Percentiles rank a stretch among this genome's conserved stretches.
These are phyloP conservation scores for Gopherus flavomarginatus DNA, from an alignment of 2,113 vertebrate genomes.

Conservation along the genomic window DNA sequence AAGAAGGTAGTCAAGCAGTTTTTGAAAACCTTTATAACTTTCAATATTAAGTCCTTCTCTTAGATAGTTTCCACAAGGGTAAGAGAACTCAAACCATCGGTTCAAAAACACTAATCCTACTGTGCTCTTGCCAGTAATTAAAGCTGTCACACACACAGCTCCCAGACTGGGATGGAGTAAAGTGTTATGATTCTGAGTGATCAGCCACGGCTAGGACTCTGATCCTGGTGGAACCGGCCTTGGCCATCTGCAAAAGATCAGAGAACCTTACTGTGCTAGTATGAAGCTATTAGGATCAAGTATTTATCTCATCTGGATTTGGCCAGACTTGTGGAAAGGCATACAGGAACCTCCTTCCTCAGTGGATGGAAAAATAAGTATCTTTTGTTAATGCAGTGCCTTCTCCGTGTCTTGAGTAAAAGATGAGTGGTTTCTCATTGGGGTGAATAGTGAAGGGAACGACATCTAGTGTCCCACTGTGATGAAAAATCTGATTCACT, in stretches of 20 bases:
- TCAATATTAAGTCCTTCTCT: background rate
- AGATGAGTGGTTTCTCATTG: background rate
- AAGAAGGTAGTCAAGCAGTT: background rate
- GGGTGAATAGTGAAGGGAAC: background rate
- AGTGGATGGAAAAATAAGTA: background rate
- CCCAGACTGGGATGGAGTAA: background rate
- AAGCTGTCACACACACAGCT: background rate
- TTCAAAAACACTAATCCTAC: background rate
- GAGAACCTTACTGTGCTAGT: background rate
- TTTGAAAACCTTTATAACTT: background rate
- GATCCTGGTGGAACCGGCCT: background rate
- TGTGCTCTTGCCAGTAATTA: background rate
- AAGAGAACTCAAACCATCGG: background rate
- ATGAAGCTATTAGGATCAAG: background rate
- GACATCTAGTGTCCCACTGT: background rate
- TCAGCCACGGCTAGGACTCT: background rate
- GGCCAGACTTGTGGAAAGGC: background rate
- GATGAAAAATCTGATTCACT: background rate
- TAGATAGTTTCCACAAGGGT: background rate
- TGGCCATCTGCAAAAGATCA: background rate
- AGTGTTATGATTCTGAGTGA: background rate
- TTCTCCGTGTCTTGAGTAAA: background rate
- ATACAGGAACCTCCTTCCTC: background rate
- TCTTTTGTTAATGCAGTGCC: background rate
- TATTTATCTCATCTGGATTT: background rate